Evolutionary conservation across 2,113 vertebrate genomes (phyloP).

Genomic region (Artemisiospiza belli): DNA sequence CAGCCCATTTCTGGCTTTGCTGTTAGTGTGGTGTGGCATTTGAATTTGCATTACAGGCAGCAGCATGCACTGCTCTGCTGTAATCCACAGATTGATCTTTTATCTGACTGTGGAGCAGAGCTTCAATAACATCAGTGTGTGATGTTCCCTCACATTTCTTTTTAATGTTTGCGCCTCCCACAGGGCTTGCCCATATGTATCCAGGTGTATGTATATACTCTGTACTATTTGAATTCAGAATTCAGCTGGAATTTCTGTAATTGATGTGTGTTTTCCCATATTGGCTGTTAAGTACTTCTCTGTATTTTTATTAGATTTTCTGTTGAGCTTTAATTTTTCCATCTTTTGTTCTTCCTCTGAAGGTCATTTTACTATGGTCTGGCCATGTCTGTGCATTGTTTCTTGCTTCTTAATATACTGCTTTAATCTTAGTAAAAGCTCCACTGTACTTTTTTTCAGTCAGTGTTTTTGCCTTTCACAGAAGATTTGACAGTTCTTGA

Average conservation of each 20-base stretch:
- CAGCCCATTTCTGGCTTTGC: not conserved
- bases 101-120: not conserved
- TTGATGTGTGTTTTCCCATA: not conserved
- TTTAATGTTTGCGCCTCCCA: not conserved
- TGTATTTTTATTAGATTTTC: not conserved
- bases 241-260: not conserved
- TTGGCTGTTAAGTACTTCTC: not conserved
- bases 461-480: not conserved
- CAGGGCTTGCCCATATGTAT: not conserved
- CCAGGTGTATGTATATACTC: not conserved
- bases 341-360: not conserved
- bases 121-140: not conserved
- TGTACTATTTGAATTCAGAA: not conserved
- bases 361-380: not conserved
- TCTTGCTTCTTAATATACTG: not conserved
- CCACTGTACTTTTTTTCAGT: not conserved
- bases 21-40: accelerated
- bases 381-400: not conserved
- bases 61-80: not conserved
- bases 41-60: not conserved
- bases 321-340: not conserved
- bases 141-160: not conserved
- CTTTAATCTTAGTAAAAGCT: not conserved
- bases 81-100: not conserved
- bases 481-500: not conserved